Evolutionary conservation across 2,888 invertebrate genomes (phyloP).

Genomic region (Plutella xylostella): DNA sequence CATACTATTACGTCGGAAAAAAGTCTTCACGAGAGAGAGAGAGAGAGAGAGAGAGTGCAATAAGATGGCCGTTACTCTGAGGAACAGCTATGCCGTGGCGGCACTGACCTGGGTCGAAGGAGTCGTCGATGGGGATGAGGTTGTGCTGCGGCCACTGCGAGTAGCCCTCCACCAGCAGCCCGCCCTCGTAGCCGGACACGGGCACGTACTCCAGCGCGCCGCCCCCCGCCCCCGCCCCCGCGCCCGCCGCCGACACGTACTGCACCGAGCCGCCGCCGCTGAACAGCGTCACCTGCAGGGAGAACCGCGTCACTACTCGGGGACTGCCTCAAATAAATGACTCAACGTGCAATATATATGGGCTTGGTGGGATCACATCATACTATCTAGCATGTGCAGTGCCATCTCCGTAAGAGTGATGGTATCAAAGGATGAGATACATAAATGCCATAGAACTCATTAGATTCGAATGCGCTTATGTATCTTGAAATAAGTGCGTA

Average conservation of each 20-base stretch:
- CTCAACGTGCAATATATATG: background rate
- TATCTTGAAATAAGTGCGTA: too few species aligned
- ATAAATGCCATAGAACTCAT: too few species aligned
- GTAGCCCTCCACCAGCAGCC: constrained; percentile 55
- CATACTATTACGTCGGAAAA: too few species aligned
- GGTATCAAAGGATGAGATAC: too few species aligned
- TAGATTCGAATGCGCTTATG: too few species aligned
- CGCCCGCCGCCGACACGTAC: constrained; percentile 55
- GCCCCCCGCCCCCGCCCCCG: constrained; percentile 19
- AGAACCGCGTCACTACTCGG: background rate
- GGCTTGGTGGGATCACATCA: background rate
- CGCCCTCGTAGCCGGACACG: constrained; percentile 59
- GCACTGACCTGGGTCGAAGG: constrained; percentile 57
- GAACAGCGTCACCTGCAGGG: constrained; percentile 66
- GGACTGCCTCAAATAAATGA: background rate
- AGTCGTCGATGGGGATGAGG: constrained; percentile 56
- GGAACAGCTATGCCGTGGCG: background rate
- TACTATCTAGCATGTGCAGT: too few species aligned
- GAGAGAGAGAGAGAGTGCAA: background rate
- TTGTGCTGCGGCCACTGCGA: constrained; percentile 58
- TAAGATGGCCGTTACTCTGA: background rate
- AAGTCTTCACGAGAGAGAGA: too few species aligned
- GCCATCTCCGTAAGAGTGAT: too few species aligned
- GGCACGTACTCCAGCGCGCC: constrained; percentile 56
- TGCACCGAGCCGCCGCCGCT: constrained; percentile 65